Percentiles rank a stretch among this genome's conserved stretches.
Conservation (phyloP, 2,113 vertebrate species). For the Gavialis gangeticus region DNA sequence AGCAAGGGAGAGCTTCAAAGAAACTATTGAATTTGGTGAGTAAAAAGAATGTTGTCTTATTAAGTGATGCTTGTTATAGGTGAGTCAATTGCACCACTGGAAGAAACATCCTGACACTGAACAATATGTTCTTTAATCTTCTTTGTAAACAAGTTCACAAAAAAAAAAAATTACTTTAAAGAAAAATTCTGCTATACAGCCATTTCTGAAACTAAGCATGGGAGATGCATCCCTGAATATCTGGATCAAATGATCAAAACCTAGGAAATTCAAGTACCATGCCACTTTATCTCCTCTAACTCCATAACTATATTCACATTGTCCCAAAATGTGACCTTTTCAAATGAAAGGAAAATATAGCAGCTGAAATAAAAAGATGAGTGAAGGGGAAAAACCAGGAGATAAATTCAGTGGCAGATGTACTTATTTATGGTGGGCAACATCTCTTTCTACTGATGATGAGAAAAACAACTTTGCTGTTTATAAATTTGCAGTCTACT, state of each 20-base stretch:
- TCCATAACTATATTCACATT: background rate
- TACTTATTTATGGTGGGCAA: background rate
- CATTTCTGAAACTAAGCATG: background rate
- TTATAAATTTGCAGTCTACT: background rate
- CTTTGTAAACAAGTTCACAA: background rate
- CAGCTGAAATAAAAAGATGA: background rate
- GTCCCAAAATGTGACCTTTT: background rate
- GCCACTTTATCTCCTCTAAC: background rate
- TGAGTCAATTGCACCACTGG: background rate
- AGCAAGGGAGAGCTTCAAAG: background rate
- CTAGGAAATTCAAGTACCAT: background rate
- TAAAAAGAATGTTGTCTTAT: background rate
- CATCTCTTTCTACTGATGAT: background rate
- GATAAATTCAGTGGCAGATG: background rate
- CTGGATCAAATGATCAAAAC: background rate
- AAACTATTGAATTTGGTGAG: background rate
- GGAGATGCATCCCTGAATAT: background rate
- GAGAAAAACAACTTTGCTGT: background rate
- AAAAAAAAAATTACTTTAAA: background rate
- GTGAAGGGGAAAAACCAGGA: background rate
- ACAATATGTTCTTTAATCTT: background rate
- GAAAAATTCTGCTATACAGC: background rate
- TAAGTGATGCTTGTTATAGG: background rate
- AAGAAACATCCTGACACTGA: background rate
- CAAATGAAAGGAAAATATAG: background rate